Evolutionary conservation across 2,888 invertebrate genomes (phyloP), one percentile per base, ranked within the genome.

Genomic region (Sylvicola cinctus): DNA sequence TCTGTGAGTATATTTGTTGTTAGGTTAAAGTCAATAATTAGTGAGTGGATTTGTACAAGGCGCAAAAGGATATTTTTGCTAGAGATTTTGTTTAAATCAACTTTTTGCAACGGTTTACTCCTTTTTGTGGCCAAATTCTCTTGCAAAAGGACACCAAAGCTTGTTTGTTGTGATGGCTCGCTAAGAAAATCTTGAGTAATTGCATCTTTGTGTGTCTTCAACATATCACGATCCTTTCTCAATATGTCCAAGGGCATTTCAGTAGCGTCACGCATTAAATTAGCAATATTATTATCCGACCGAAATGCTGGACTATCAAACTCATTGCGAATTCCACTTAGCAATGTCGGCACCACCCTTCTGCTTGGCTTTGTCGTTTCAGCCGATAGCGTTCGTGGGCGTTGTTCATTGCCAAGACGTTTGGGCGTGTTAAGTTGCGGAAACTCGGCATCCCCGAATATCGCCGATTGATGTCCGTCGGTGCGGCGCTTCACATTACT

Each of bases 1-100:
- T 58, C 58, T 26, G 45, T 50, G 1, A 58, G 43, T 5, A 58
- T 45, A 44, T 57, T 58, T 15, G 51, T 49, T 12, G 49, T 49
- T 12, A 55, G 41, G 42, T 58, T 54, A 5, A 49, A 38, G 33
- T 58, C 53, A 16, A 58, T 48, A n/a, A 58, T 36, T 13, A 48
- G 42, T 1, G 49, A 44, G 42, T 58, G 54, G 20, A 58, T 49
- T 27, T 43, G 41, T 1, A 55, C 50, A 4, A 58, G 38, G 12
- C 38, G 37, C 23, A 51, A 42, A 29, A 58, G 36, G 8, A 43
- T 32, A 1, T 35, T 3, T 20, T 41, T 43, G 23, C 50, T 38
- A 7, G 36, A 41, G 1, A 53, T 38, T 16, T 48, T 44, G 3
- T 41, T 42, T n/a, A 53, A 38, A 31, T 45, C 45, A 13, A 52